phyloP scores from a whole-genome alignment of 2,888 invertebrate genomes.

The Diarsia mendica region DNA sequence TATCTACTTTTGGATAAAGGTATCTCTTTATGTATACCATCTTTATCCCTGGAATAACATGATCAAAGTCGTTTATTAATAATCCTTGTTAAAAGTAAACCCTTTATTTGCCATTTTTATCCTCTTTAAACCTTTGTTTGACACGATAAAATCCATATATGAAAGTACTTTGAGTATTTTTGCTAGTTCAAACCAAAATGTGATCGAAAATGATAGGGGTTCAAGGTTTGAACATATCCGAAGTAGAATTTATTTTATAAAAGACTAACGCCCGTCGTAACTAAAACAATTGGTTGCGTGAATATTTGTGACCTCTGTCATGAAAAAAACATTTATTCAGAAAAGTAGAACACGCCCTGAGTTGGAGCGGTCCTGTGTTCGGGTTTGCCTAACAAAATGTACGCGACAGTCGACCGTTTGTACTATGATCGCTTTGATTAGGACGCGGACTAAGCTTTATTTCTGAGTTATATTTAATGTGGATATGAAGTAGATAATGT shows the following conservation, averaged over 20 bases:
- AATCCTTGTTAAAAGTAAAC: neutral
- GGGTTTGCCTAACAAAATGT: neutral
- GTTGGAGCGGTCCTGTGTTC: neutral
- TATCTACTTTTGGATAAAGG: neutral
- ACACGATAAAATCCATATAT: neutral
- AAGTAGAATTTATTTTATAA: slow-evolving; percentile 34
- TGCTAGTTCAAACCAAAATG: neutral
- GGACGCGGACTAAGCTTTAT: slow-evolving; percentile 8
- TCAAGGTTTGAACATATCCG: neutral
- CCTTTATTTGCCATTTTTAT: neutral
- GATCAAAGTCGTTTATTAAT: neutral
- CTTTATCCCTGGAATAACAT: neutral
- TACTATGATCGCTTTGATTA: neutral
- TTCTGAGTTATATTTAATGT: slow-evolving; percentile 33
- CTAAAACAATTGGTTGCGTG: neutral
- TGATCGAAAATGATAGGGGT: slow-evolving; percentile 25
- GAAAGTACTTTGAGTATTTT: slow-evolving; percentile 20
- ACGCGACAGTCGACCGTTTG: fast-evolving
- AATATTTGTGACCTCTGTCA: neutral
- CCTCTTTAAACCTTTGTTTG: neutral
- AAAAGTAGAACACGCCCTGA: neutral
- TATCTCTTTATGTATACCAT: neutral
- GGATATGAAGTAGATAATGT: slow-evolving; percentile 11
- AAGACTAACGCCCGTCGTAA: neutral
- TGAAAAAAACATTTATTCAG: neutral